Conservation (phyloP, 1,140 invertebrate species). For the Cepaea nemoralis region DNA sequence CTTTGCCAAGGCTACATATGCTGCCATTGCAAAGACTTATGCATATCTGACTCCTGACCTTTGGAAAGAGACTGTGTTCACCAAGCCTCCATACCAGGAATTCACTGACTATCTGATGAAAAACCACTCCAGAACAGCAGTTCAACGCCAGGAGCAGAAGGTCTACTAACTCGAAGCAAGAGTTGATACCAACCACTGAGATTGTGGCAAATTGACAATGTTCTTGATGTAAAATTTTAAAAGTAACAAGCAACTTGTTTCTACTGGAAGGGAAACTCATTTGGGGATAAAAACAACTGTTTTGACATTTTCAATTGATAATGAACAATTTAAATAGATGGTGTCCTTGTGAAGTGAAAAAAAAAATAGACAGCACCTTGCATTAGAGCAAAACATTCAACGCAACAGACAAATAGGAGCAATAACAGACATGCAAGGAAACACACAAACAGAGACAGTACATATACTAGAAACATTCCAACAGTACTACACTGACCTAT, state of each 20-base stretch:
- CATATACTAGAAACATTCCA: too few relatives aligned
- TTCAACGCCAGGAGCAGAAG: conserved; percentile 73
- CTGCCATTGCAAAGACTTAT: conserved; percentile 98
- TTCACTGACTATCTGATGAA: conserved; percentile 90
- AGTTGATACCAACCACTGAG: not conserved
- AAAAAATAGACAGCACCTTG: too few relatives aligned
- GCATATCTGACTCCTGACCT: conserved; percentile 98
- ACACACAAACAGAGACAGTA: too few relatives aligned
- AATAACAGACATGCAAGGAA: too few relatives aligned
- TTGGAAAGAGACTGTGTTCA: conserved; percentile 90
- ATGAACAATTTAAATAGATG: conserved; percentile 36
- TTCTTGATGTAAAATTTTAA: conserved; percentile 1
- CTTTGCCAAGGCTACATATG: conserved; percentile 86
- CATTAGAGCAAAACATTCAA: too few relatives aligned
- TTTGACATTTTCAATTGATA: not conserved
- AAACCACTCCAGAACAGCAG: conserved; percentile 74
- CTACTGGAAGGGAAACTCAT: conserved; percentile 19
- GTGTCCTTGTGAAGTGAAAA: conserved; percentile 26
- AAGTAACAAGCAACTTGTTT: not conserved
- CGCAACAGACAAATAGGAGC: too few relatives aligned
- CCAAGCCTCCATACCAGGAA: conserved; percentile 93
- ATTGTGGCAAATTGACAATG: not conserved
- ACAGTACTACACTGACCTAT: too few relatives aligned
- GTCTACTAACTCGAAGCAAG: conserved; percentile 60
- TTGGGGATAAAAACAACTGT: not conserved